Conservation (phyloP, 2,113 vertebrate species). For the Onychostruthus taczanowskii region DNA sequence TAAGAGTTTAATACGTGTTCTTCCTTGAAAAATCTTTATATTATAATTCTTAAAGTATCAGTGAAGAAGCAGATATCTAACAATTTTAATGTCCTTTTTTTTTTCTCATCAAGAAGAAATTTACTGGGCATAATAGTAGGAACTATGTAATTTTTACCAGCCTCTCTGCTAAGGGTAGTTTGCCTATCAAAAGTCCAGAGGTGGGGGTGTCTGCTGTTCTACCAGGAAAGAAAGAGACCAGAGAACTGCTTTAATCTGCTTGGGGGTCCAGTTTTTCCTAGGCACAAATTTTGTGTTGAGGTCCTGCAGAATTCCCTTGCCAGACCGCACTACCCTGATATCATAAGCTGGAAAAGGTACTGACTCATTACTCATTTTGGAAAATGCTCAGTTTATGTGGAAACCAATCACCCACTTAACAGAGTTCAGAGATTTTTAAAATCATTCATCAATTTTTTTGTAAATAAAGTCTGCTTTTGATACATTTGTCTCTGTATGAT, state of each 20-base stretch:
- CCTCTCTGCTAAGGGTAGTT: neutral
- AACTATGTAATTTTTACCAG: neutral
- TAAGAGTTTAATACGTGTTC: neutral
- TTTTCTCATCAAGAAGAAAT: neutral
- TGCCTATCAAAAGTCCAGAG: neutral
- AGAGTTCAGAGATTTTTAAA: neutral
- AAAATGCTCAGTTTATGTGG: neutral
- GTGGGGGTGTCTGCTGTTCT: accelerated
- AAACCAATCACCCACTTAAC: neutral
- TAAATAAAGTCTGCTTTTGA: neutral
- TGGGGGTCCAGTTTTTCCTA: neutral
- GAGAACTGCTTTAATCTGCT: neutral
- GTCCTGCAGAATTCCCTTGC: neutral
- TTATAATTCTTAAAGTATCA: neutral
- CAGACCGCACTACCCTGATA: neutral
- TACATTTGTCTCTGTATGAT: neutral
- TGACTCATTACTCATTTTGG: neutral
- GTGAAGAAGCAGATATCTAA: neutral
- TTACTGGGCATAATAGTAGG: neutral
- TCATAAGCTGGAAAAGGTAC: neutral
- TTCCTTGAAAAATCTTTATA: neutral
- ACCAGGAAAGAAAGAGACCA: neutral
- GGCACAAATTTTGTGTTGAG: neutral
- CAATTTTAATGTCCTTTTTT: neutral
- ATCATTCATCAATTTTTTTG: neutral